Base-by-base conservation (phyloP, 2,888 invertebrate genomes). In the Neoascia interrupta region DNA sequence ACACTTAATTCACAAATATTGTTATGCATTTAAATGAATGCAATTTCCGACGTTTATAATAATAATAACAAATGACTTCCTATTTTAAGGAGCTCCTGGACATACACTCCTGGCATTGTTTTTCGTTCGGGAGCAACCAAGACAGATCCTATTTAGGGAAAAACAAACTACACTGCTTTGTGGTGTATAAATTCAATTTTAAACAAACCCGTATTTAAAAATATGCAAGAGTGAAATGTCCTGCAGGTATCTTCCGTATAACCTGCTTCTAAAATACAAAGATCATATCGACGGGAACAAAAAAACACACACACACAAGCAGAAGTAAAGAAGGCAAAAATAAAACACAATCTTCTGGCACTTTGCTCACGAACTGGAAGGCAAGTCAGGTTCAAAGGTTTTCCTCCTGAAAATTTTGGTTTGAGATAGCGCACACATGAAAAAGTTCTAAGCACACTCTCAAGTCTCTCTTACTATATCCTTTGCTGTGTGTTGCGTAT, bases 361-460 rank as follows among this genome's bases (percentile, higher is more conserved):
- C 39, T 61, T 63, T 76, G 70, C 16, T 76, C 72, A 76, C 63
- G 72, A 76, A 72, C 72, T 72, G 75, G 58, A 75, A 70, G 45
- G 63, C 43, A 54, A 68, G 68, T 61, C 74, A 53, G 60, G 45
- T 68, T 68, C 54, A 74, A 68, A 68, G 60, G 74, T 74, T 45
- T 53, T 16, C 10, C 15, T 28, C 8, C 26, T 23, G 6, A 34
- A 19, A 41, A 54, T 53, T 34, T 58, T 39, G 64, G 56, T 47
- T 39, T 51, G 13, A 66, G 66, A 66, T 58, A 66, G 51, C 56
- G 19, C 19, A 41, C 41, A 21, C 21, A 73, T 73, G 23, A 16
- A 41, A 49, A 58, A 41, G 26, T 56, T 56, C 11, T n/a, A 16
- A 8, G 6, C 8, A 8, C 10, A 18, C 18, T 8, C n/a, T 16